Conservation (phyloP, 2,113 vertebrate species). For the Chascanopsetta lugubris region DNA sequence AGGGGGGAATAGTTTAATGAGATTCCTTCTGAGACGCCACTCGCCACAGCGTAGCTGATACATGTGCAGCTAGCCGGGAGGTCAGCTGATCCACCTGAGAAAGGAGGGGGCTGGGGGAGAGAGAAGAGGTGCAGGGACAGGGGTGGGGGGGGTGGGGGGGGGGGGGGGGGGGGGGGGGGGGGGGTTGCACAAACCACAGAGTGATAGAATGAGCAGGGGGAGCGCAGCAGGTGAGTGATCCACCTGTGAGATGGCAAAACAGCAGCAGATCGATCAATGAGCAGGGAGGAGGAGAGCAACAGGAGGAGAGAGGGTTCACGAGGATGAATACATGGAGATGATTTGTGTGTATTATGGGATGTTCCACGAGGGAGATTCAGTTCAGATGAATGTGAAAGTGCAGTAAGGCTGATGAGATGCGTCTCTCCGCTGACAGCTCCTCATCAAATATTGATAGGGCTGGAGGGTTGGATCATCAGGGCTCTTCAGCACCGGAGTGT, state of each 20-base stretch:
- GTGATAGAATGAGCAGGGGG: conserved; percentile 38
- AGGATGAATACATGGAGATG: neutral
- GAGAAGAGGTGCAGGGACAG: conserved; percentile 48
- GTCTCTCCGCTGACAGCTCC: conserved; percentile 5
- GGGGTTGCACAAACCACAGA: conserved; percentile 53
- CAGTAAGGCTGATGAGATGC: conserved; percentile 21
- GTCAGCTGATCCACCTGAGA: conserved; percentile 81
- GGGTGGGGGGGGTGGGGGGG: conserved; percentile 39
- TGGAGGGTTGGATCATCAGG: neutral
- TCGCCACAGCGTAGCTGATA: conserved; percentile 60
- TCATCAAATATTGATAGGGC: conserved; percentile 35
- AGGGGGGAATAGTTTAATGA: conserved; percentile 44
- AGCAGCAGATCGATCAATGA: conserved; percentile 49
- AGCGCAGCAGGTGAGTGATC: conserved; percentile 50
- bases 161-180: conserved; percentile 32
- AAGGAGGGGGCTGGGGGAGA: conserved; percentile 52
- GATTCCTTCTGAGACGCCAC: conserved; percentile 38
- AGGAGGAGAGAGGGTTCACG: neutral
- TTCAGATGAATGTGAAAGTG: conserved; percentile 6
- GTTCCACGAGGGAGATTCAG: neutral
- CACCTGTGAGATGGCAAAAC: conserved; percentile 65
- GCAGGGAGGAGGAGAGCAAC: conserved; percentile 26
- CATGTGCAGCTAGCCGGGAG: conserved; percentile 65
- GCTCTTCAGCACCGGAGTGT: conserved; percentile 1
- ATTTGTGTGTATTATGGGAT: neutral